Evolutionary conservation across 2,113 vertebrate species (phyloP).

Genomic region (Eptesicus fuscus): DNA sequence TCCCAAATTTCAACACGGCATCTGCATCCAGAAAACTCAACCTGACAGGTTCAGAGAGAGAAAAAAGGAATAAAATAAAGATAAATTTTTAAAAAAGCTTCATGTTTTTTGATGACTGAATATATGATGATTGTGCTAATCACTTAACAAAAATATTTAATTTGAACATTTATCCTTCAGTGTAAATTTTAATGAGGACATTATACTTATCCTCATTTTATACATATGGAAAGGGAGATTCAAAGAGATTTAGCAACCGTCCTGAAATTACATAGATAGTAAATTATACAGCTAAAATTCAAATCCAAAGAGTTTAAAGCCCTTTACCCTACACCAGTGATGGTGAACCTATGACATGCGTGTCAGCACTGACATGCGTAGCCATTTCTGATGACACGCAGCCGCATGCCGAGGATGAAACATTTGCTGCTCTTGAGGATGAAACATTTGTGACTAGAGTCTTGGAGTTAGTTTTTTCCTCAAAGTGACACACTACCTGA

Average conservation of each 20-base stretch:
- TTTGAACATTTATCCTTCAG: neutral
- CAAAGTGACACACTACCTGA: no score
- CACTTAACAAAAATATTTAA: neutral
- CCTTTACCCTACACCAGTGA: no score
- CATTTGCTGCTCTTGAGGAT: no score
- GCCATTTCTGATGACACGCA: no score
- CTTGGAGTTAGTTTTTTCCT: no score
- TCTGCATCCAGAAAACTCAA: neutral
- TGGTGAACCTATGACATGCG: no score
- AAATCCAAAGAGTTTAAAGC: neutral
- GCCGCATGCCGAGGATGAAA: no score
- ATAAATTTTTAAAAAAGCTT: neutral
- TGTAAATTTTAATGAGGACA: neutral
- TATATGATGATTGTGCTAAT: neutral
- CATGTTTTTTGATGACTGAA: neutral
- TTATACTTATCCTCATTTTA: neutral
- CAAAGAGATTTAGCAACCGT: neutral
- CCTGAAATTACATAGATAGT: neutral
- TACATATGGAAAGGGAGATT: neutral
- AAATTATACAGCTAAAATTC: neutral
- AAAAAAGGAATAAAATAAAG: neutral
- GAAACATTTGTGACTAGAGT: no score
- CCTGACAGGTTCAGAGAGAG: neutral
- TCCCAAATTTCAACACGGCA: neutral
- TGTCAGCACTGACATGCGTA: no score